These are phyloP conservation scores for Frieseomelitta varia DNA, from an alignment of 1,140 invertebrate species.

Conservation along the genomic window DNA sequence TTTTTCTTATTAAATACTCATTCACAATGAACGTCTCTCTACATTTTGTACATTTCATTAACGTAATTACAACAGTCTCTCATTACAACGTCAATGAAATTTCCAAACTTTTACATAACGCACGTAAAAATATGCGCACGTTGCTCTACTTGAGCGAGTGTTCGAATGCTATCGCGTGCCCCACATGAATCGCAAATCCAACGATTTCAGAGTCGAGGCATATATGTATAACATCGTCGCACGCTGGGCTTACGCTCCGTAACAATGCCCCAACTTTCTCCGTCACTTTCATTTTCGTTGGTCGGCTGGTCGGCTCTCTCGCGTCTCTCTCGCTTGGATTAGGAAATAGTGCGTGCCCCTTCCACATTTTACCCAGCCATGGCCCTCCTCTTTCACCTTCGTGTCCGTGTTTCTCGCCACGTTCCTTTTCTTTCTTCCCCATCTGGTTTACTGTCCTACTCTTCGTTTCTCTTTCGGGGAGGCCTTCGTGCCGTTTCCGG, in stretches of 20 bases:
- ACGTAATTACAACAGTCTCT: too few species aligned
- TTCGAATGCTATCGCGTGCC: background rate
- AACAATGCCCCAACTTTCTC: conserved; percentile 82
- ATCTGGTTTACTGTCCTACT: background rate
- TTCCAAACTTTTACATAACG: too few species aligned
- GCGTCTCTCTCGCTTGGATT: conserved; percentile 69
- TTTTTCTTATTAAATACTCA: too few species aligned
- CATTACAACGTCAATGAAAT: too few species aligned
- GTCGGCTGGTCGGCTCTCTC: conserved; percentile 66
- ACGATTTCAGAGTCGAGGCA: conserved; percentile 40
- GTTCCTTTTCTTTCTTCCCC: background rate
- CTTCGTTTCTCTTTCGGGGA: conserved; percentile 35
- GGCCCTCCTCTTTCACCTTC: conserved; percentile 39
- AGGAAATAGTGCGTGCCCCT: conserved; percentile 78
- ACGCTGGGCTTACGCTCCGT: conserved; percentile 75
- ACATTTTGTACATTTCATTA: too few species aligned
- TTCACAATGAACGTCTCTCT: too few species aligned
- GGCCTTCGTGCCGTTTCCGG: conserved; percentile 45
- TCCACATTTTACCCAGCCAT: conserved; percentile 54
- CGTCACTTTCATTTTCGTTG: conserved; percentile 82
- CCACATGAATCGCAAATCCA: conserved; percentile 48
- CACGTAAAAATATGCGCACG: too few species aligned
- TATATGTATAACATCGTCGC: conserved; percentile 49
- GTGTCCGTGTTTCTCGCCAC: background rate
- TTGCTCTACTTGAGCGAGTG: background rate